Percentiles rank a stretch among this genome's conserved stretches.
These are phyloP conservation scores for Melitaea cinxia DNA, from an alignment of 1,140 invertebrate species.

Conservation along the genomic window DNA sequence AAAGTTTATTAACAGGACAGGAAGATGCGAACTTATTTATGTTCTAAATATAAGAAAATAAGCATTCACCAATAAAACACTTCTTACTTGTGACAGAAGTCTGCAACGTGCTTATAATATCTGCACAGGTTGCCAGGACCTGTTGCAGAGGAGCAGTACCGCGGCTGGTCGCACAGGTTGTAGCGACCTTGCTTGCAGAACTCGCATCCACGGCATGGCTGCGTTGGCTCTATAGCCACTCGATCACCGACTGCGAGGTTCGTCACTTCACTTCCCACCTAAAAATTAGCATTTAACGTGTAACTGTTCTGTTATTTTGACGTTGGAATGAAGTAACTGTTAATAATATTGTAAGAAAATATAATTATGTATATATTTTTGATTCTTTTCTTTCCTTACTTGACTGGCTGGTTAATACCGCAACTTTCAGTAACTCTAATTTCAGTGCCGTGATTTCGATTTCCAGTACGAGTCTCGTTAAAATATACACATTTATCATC, in stretches of 20 bases:
- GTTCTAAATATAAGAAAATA: no score
- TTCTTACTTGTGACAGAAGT: slow-evolving; percentile 95
- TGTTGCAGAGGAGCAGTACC: slow-evolving; percentile 94
- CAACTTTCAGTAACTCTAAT: no score
- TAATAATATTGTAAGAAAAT: no score
- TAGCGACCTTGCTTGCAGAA: slow-evolving; percentile 93
- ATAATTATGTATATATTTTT: no score
- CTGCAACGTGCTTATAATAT: slow-evolving; percentile 94
- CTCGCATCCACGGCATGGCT: slow-evolving; percentile 91
- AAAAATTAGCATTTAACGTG: neutral
- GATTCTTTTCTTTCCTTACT: no score
- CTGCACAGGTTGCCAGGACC: slow-evolving; percentile 90
- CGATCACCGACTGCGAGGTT: slow-evolving; percentile 91
- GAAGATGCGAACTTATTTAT: no score
- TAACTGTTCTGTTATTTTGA: neutral
- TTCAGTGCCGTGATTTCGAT: no score
- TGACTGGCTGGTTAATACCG: no score
- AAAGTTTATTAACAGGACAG: no score
- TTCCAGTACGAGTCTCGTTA: no score
- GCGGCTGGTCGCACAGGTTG: slow-evolving; percentile 93
- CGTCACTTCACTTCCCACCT: slow-evolving; percentile 87
- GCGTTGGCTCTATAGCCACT: slow-evolving; percentile 96
- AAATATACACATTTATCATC: no score
- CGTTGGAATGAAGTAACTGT: neutral
- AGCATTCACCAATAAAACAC: neutral